These are phyloP conservation scores for Catharus fuscescens DNA, from an alignment of 2,113 vertebrate genomes.

Conservation along the genomic window DNA sequence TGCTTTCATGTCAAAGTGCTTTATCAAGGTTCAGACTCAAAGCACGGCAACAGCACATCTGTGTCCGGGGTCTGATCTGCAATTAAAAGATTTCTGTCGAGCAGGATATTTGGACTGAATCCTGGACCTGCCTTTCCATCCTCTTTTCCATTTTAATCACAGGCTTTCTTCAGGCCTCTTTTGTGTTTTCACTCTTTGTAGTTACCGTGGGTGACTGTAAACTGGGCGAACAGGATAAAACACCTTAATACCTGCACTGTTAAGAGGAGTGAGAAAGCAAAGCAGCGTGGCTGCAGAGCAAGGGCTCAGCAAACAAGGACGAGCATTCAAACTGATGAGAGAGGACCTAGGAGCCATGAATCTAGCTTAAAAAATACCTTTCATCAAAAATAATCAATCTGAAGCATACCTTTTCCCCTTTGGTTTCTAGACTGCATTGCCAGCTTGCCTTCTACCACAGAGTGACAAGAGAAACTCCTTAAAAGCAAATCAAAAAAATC, in stretches of 20 bases:
- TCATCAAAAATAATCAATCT: neutral
- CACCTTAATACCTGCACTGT: neutral
- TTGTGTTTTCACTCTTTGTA: neutral
- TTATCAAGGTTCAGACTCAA: neutral
- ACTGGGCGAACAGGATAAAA: neutral
- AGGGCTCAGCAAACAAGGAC: neutral
- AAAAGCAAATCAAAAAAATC: neutral
- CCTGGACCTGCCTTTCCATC: neutral
- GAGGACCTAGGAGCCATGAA: neutral
- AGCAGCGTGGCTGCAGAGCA: neutral
- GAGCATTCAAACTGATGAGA: neutral
- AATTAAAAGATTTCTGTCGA: neutral
- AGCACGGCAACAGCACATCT: neutral
- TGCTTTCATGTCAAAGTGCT: neutral
- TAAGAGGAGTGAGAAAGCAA: neutral
- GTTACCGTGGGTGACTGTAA: neutral
- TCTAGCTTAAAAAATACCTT: neutral
- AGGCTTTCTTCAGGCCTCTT: neutral
- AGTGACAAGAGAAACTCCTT: neutral
- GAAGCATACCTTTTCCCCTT: neutral
- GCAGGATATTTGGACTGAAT: neutral
- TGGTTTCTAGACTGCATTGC: neutral
- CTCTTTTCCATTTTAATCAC: neutral
- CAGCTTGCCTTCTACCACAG: neutral
- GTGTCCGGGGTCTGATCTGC: neutral